Percentiles rank a stretch among this genome's conserved stretches.
phyloP scores from a whole-genome alignment of 2,797 vertebrate genomes.

The Pteropus rufus region DNA sequence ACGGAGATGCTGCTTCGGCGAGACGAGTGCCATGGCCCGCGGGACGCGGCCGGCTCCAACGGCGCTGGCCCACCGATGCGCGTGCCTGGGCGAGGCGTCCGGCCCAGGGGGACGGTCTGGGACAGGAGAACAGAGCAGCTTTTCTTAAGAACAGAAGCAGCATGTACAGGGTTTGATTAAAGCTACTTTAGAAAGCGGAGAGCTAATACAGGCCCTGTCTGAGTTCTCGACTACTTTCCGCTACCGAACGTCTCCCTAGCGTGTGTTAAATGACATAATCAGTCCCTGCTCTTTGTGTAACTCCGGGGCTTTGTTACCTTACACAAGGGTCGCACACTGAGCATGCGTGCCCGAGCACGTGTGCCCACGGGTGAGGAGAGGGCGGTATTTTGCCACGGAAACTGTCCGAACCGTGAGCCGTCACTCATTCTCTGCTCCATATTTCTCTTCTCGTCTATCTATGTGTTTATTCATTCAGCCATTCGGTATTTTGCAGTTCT shows the following conservation, averaged over 20 bases:
- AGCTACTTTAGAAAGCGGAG: slow-evolving; percentile 17
- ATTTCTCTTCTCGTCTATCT: neutral
- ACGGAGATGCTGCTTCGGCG: neutral
- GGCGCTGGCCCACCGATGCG: neutral
- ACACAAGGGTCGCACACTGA: too few species aligned
- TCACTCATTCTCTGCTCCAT: neutral
- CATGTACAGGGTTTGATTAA: slow-evolving; percentile 43
- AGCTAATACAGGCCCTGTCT: slow-evolving; percentile 47
- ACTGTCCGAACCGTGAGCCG: neutral
- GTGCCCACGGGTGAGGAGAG: neutral
- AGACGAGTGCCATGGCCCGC: neutral
- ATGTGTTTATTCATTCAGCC: neutral
- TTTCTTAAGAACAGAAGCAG: slow-evolving; percentile 20
- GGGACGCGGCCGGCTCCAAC: neutral
- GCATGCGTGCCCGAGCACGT: too few species aligned
- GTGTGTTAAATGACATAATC: slow-evolving; percentile 53
- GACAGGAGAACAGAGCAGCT: neutral
- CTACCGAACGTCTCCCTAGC: slow-evolving; percentile 16
- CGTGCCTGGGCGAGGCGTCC: neutral
- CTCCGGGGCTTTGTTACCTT: too few species aligned
- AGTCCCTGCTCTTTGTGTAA: neutral
- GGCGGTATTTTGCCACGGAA: fast-evolving
- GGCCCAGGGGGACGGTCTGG: too few species aligned
- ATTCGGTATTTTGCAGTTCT: neutral
- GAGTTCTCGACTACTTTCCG: slow-evolving; percentile 2